Base-by-base conservation (phyloP, 2,113 vertebrate genomes). In the Tetrao urogallus region DNA sequence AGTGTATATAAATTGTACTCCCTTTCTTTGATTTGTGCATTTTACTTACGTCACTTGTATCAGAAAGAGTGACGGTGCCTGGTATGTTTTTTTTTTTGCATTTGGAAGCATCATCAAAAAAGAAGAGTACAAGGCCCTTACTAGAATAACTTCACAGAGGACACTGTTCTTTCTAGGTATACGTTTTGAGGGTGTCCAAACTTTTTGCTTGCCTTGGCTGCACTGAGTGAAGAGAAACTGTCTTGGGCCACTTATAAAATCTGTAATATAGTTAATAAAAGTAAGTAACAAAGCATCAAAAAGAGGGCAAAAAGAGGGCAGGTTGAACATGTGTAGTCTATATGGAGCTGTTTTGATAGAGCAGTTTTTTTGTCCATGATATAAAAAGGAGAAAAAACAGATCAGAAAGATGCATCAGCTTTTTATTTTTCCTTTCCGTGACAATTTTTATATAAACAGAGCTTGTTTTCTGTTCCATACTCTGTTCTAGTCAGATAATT, bases 51-150 rank as follows among this genome's bases (percentile, higher is more conserved):
- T 82, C 27, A 21, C 13, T 10, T 87, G 64, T 8, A 13, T n/a
- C 13, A 13, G 2, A 56, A 25, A 21, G 19, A 64, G 32, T 85
- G 47, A 4, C 0, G 0, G 36, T 48, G 21, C 3, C 43, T 18
- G 17, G 0, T 36, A 27, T 40, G n/a, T 2, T 50, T 50, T 73
- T 3, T 48, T 48, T 73, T 83, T 64, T 86, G 43, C 13, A 24
- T 66, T 74, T 64, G 20, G 11, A 91, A 45, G 16, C 42, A 32
- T 45, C 2, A 0, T 22, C 30, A 43, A 5, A 2, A n/a, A 2
- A 0, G 1, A 48, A 19, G 34, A 47, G 6, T 50, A 74, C 34
- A 24, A 72, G 45, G 6, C 21, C 11, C 3, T 50, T 32, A 28
- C 8, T 65, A 4, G 28, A 45, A 21, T 63, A 27, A 43, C 12